These are phyloP conservation scores for Stenodema calcarata DNA, from an alignment of 2,888 invertebrate species.

Conservation along the genomic window DNA sequence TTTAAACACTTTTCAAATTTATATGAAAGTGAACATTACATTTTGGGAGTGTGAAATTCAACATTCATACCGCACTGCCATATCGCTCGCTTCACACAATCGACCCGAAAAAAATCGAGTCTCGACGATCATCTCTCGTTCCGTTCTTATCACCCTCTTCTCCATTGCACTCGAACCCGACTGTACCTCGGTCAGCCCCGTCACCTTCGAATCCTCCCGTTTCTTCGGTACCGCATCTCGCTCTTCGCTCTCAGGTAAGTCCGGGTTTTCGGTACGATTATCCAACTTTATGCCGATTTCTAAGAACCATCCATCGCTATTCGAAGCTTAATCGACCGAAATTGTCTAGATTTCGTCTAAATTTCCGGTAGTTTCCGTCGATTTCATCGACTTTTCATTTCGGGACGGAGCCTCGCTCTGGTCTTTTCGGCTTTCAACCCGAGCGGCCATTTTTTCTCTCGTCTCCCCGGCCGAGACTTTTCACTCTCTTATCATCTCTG, in stretches of 20 bases:
- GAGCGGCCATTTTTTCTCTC: constrained; percentile 51
- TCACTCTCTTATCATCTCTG: not conserved
- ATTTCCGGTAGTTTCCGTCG: not conserved
- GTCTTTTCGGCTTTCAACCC: not conserved
- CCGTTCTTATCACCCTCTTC: constrained; percentile 49
- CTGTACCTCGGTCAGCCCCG: constrained; percentile 49
- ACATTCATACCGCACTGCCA: too few species aligned
- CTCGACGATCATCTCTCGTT: not conserved
- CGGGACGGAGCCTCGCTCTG: not conserved
- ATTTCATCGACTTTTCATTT: not conserved
- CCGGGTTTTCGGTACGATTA: not conserved
- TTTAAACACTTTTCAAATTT: too few species aligned
- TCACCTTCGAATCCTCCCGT: constrained; percentile 47
- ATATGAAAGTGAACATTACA: too few species aligned
- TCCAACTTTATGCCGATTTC: not conserved
- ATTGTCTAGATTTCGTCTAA: not conserved
- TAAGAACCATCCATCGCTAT: not conserved
- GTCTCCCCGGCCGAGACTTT: constrained; percentile 16
- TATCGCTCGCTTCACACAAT: not conserved
- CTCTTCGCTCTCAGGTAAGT: constrained; percentile 40
- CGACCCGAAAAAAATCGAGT: not conserved
- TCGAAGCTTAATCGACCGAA: not conserved
- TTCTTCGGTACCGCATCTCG: constrained; percentile 26
- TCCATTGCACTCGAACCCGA: constrained; percentile 47
- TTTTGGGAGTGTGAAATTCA: too few species aligned